A percentile compares a stretch with the other conserved stretches of the same genome.
phyloP scores from a whole-genome alignment of 2,888 invertebrate genomes.

The Harpalus rubripes region DNA sequence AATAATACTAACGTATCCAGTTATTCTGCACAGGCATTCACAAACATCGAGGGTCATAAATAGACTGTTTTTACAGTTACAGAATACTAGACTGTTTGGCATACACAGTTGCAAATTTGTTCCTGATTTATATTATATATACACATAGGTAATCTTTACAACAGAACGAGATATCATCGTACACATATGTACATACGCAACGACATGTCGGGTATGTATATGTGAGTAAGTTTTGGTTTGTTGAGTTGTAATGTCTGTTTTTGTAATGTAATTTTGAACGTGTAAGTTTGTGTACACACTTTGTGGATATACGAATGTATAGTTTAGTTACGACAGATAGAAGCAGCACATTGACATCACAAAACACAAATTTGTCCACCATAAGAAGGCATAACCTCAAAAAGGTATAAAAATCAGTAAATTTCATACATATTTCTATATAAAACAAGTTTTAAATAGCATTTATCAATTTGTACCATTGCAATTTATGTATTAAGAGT shows the following conservation, averaged over 20 bases:
- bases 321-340: background rate
- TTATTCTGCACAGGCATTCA: conserved; percentile 65
- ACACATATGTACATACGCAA: conserved; percentile 52
- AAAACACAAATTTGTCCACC: background rate
- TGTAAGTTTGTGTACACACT: conserved; percentile 74
- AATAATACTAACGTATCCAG: conserved; percentile 64
- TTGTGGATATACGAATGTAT: conserved; percentile 59
- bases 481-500: background rate
- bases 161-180: conserved; percentile 32
- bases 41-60: conserved; percentile 59
- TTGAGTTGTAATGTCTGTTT: conserved; percentile 71
- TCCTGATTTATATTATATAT: conserved; percentile 63
- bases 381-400: background rate
- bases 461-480: background rate
- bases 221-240: conserved; percentile 67
- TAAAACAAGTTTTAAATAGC: background rate
- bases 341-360: conserved; percentile 4
- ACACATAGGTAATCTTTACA: conserved; percentile 60
- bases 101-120: conserved; percentile 61
- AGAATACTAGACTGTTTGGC: conserved; percentile 67
- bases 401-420: background rate
- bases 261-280: conserved; percentile 78
- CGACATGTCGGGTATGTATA: conserved; percentile 27
- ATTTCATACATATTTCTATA: background rate
- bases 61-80: conserved; percentile 61